Evolutionary conservation across 2,113 vertebrate genomes (phyloP), one percentile per base, ranked within the genome.

Genomic region (Callionymus lyra): DNA sequence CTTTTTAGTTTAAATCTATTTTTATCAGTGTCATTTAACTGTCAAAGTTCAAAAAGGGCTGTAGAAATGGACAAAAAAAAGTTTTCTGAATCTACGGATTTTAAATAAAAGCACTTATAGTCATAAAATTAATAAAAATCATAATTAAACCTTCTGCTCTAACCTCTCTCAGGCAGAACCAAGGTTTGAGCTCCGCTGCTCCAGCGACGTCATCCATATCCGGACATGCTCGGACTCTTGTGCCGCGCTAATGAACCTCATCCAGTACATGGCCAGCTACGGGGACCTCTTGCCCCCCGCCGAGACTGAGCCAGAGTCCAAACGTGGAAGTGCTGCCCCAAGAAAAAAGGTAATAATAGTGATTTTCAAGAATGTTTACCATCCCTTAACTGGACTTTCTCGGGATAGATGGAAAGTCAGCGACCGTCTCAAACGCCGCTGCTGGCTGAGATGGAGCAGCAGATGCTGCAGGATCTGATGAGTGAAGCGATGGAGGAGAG

Each of bases 401-500:
- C 9, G 45, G 53, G 56, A 15, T 9, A 51, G 67, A 98, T 94
- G 63, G 61, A 38, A 91, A 94, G 34, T 53, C 82, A 67, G 0
- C 68, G 83, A 1, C 56, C 87, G 13, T 84, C 88, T 43, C 88
- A 85, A 0, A 82, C 85, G 1, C 71, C 83, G 0, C 64, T 85
- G 9, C 94, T 98, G 0, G 86, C 91, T 21, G 95, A 97, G 59
- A 91, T 88, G 1, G 92, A 96, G 47, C 95, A 96, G 55, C 89
- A 93, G 72, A 92, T 94, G 50, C 64, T 98, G 59, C 88, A 90
- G 32, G 95, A 97, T 65, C 80, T 98, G 65, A 98, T 98, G 95
- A 97, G 91, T 47, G 95, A 98, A 16, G 94, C 94, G 0, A 98
- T 98, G 95, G 92, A 98, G 67, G 95, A 98, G 64, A 84, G 82